Conservation (phyloP, 2,113 vertebrate species). For the Apus apus region DNA sequence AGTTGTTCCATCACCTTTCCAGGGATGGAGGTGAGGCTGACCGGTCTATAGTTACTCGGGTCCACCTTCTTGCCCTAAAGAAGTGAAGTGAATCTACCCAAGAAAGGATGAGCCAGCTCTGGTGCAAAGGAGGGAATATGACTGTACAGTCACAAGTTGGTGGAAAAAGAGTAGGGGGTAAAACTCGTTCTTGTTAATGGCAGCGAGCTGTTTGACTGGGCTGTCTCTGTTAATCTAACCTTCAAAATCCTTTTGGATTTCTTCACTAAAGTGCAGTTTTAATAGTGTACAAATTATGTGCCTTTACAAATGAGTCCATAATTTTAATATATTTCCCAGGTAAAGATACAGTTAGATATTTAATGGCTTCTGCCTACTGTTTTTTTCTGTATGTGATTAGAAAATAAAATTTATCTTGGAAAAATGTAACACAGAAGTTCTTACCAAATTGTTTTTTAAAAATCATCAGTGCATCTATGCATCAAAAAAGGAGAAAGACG, state of each 20-base stretch:
- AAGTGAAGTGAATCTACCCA: neutral
- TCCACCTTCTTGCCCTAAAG: too few species aligned
- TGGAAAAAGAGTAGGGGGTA: neutral
- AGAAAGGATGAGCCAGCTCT: neutral
- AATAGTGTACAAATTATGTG: neutral
- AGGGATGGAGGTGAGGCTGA: too few species aligned
- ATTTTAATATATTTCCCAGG: neutral
- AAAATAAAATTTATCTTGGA: neutral
- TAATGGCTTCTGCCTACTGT: neutral
- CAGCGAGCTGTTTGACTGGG: neutral
- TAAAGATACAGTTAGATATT: neutral
- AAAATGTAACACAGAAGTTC: neutral
- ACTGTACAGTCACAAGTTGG: accelerated
- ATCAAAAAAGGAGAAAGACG: neutral
- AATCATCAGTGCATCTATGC: neutral
- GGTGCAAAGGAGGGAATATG: neutral
- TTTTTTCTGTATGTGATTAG: neutral
- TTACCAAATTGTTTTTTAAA: neutral
- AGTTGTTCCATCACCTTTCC: too few species aligned
- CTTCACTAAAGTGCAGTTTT: neutral
- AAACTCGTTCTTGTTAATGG: neutral
- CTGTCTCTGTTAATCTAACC: neutral
- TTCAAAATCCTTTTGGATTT: neutral
- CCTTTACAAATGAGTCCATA: neutral
- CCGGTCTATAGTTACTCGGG: too few species aligned